Conservation (phyloP, 30 jellyfish, hydroid and myxozoan species). For the Clytia hemisphaerica region DNA sequence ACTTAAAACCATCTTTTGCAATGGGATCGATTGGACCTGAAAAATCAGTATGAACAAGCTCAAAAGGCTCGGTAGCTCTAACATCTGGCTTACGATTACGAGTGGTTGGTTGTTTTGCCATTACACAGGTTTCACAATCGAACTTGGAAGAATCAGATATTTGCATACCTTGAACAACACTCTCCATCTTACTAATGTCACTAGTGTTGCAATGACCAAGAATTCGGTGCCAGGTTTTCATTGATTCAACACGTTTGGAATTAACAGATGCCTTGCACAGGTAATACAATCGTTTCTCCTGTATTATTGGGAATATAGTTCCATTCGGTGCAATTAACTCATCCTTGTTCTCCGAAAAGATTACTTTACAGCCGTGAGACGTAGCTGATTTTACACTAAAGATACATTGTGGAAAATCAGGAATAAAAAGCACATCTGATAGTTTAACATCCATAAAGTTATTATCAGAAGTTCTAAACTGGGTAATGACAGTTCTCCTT, state of each 20-base stretch:
- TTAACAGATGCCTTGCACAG: slow-evolving; percentile 28
- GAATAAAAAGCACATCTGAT: slow-evolving; percentile 31
- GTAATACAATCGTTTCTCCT: slow-evolving; percentile 35
- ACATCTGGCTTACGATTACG: slow-evolving; percentile 43
- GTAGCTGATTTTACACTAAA: slow-evolving; percentile 64
- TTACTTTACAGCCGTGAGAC: slow-evolving; percentile 27
- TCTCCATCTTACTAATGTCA: slow-evolving; percentile 27
- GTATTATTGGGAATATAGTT: slow-evolving; percentile 24
- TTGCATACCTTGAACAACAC: slow-evolving; percentile 44
- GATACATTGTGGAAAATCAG: slow-evolving; percentile 46
- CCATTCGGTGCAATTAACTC: slow-evolving; percentile 30
- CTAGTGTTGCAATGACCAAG: slow-evolving; percentile 46
- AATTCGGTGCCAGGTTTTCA: slow-evolving; percentile 47
- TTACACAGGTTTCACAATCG: slow-evolving; percentile 39
- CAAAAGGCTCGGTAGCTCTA: slow-evolving; percentile 42
- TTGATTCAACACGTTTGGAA: slow-evolving; percentile 16
- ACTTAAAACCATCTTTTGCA: slow-evolving; percentile 28
- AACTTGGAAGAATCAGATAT: slow-evolving; percentile 14
- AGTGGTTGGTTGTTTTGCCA: slow-evolving; percentile 27
- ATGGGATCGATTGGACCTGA: slow-evolving; percentile 38
- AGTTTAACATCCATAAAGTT: slow-evolving; percentile 35
- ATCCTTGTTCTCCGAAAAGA: slow-evolving; percentile 17
- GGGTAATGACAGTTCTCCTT: slow-evolving; percentile 33
- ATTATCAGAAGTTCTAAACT: slow-evolving; percentile 21
- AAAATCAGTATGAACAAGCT: slow-evolving; percentile 37